phyloP scores from a whole-genome alignment of 2,113 vertebrate species.

The Prinia subflava region DNA sequence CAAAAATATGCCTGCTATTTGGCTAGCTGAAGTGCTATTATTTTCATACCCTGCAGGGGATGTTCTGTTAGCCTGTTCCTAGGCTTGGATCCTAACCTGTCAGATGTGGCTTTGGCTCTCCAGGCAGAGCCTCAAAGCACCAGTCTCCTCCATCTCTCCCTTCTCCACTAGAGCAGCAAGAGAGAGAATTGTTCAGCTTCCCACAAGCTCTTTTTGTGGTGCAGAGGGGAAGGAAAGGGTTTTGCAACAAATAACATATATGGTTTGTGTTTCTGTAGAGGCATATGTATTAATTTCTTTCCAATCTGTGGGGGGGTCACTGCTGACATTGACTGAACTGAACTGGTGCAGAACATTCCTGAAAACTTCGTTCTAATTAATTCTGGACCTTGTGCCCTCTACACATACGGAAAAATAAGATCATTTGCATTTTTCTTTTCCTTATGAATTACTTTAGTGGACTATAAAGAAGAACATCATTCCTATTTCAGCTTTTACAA shows the following conservation, averaged over 20 bases:
- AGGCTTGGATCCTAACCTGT: slow-evolving; percentile 29
- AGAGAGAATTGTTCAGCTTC: not conserved
- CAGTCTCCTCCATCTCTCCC: not conserved
- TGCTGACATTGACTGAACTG: not conserved
- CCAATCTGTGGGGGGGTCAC: not conserved
- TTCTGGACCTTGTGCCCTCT: not conserved
- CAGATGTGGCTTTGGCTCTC: slow-evolving; percentile 40
- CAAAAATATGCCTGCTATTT: slow-evolving; percentile 45
- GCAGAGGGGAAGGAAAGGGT: not conserved
- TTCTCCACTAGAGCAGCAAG: not conserved
- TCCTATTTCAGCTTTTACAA: not conserved
- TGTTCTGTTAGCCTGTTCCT: slow-evolving; percentile 2
- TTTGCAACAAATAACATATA: not conserved
- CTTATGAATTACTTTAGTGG: not conserved
- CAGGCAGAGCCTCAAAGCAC: not conserved
- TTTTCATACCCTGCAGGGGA: slow-evolving; percentile 34
- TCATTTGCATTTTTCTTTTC: not conserved
- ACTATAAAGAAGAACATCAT: not conserved
- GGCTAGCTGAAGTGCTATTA: slow-evolving; percentile 45
- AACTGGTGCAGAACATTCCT: not conserved
- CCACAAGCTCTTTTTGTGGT: slow-evolving; percentile 1
- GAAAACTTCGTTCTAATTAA: not conserved
- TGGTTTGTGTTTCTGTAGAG: not conserved
- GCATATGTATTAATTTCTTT: not conserved
- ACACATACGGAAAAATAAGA: not conserved